These are phyloP conservation scores for Phallusia fumigata DNA, from an alignment of 23 tunicate genomes.

Conservation along the genomic window DNA sequence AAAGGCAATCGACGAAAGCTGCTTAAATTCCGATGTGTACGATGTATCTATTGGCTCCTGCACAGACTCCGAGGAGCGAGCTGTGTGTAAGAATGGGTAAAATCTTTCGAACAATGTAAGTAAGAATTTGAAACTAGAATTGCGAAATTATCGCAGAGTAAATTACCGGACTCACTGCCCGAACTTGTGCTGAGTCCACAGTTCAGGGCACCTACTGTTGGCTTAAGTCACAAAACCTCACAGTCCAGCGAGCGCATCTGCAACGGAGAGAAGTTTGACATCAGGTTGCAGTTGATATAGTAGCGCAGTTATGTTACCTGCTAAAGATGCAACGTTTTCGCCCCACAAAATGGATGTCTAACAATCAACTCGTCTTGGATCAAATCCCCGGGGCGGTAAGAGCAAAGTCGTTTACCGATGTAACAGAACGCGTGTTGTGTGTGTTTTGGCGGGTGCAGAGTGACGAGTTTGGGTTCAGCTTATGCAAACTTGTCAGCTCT, in stretches of 20 bases:
- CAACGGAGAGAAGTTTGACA: no score
- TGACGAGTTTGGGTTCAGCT: no score
- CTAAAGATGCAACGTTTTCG: no score
- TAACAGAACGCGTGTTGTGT: no score
- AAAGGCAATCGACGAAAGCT: background rate
- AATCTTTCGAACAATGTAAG: background rate
- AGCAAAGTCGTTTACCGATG: background rate
- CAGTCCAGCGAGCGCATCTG: background rate
- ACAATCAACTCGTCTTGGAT: no score
- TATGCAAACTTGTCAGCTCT: no score
- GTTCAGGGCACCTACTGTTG: background rate
- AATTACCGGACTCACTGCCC: background rate
- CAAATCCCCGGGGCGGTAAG: no score
- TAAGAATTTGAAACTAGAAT: background rate
- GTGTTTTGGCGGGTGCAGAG: no score
- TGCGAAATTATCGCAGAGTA: background rate
- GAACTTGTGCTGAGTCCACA: background rate
- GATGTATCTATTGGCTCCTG: background rate
- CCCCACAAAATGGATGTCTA: no score
- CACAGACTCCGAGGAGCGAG: background rate
- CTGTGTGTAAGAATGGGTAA: background rate
- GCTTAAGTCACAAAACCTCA: background rate
- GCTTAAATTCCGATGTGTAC: background rate
- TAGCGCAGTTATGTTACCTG: no score
- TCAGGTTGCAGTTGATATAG: no score